phyloP scores from a whole-genome alignment of 2,888 invertebrate species.

The Ypsolopha sequella region DNA sequence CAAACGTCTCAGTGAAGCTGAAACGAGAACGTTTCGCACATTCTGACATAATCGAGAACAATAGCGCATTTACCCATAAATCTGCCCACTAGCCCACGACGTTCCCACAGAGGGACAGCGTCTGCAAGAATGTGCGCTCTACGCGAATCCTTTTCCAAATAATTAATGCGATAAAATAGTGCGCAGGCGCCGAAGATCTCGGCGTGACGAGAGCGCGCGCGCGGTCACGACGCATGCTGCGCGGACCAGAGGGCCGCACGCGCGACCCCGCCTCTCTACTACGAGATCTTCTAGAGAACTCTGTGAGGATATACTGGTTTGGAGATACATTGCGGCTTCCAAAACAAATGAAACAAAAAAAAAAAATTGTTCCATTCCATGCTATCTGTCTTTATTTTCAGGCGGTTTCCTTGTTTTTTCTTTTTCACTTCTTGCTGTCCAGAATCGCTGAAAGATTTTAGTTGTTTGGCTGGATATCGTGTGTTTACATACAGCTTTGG shows the following conservation, averaged over 20 bases:
- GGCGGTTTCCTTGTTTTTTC: too few species aligned
- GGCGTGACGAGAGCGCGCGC: slow-evolving; percentile 65
- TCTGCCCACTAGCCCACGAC: slow-evolving; percentile 13
- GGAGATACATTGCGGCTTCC: not conserved
- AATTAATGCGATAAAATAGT: slow-evolving; percentile 71
- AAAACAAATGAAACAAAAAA: too few species aligned
- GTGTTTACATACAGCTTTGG: too few species aligned
- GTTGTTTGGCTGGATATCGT: too few species aligned
- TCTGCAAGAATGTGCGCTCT: slow-evolving; percentile 38
- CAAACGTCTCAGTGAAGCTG: too few species aligned
- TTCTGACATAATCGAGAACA: not conserved
- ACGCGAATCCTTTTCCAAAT: slow-evolving; percentile 65
- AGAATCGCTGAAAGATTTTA: too few species aligned
- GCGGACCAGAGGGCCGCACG: slow-evolving; percentile 52
- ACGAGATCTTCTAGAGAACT: not conserved
- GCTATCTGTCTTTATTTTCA: too few species aligned
- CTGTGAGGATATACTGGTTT: not conserved
- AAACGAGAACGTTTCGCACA: not conserved
- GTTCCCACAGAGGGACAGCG: slow-evolving; percentile 36
- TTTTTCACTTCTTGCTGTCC: too few species aligned
- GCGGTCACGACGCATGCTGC: slow-evolving; percentile 63
- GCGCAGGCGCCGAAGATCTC: slow-evolving; percentile 36
- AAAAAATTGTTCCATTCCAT: too few species aligned
- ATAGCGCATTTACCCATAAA: not conserved
- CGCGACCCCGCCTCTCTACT: slow-evolving; percentile 35